A percentile compares a stretch with the other conserved stretches of the same genome.
These are phyloP conservation scores for Camponotus fellah DNA, from an alignment of 2,888 invertebrate species.

Conservation along the genomic window DNA sequence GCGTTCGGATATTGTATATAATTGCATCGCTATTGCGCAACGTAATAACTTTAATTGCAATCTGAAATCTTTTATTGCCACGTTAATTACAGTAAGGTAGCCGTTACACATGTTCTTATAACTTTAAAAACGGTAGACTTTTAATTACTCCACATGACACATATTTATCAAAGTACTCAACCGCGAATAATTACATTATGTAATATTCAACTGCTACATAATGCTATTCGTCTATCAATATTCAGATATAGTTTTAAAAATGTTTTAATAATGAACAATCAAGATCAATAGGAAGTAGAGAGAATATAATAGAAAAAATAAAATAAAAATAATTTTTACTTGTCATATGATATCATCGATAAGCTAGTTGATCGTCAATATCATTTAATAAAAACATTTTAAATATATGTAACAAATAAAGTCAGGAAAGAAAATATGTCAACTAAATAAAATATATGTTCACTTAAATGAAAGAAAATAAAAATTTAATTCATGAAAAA, in stretches of 20 bases:
- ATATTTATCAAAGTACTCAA: slow-evolving; percentile 2
- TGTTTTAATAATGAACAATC: slow-evolving; percentile 10
- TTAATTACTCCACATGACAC: slow-evolving; percentile 15
- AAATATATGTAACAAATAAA: background rate
- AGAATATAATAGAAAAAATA: background rate
- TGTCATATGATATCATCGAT: background rate
- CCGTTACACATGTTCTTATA: slow-evolving; percentile 7
- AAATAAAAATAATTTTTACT: background rate
- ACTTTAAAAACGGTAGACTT: slow-evolving; percentile 26
- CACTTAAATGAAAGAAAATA: background rate
- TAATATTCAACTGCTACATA: slow-evolving; percentile 10
- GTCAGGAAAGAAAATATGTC: background rate
- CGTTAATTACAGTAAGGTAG: slow-evolving; percentile 29
- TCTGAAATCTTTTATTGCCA: slow-evolving; percentile 13
- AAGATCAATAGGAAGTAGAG: slow-evolving; percentile 2
- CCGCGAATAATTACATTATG: slow-evolving; percentile 19
- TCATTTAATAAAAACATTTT: background rate
- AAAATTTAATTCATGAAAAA: background rate
- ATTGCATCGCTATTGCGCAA: slow-evolving; percentile 35
- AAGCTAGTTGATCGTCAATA: background rate
- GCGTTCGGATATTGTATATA: slow-evolving; percentile 32
- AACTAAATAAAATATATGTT: background rate
- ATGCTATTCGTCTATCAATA: slow-evolving; percentile 15
- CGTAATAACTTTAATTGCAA: slow-evolving; percentile 48
- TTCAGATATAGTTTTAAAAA: background rate